phyloP scores from a whole-genome alignment of 2,888 invertebrate species.

The Alsophila aescularia region DNA sequence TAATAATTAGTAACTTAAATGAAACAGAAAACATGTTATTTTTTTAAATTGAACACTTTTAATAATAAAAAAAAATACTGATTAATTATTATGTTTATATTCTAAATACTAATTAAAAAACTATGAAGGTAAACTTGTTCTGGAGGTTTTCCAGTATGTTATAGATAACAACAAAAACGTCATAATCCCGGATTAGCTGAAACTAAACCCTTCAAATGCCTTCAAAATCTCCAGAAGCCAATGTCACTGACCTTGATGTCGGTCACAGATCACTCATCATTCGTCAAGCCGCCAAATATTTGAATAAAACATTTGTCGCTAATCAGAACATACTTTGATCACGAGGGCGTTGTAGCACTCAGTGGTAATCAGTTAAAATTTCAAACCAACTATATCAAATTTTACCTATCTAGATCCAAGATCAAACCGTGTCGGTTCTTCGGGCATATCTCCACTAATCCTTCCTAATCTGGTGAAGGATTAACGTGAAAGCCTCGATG shows the following conservation, averaged over 20 bases:
- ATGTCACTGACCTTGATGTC: conserved; percentile 15
- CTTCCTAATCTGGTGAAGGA: conserved; percentile 9
- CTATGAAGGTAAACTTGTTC: too few species aligned
- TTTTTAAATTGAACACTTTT: too few species aligned
- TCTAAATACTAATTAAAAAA: too few species aligned
- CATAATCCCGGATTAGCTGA: background rate
- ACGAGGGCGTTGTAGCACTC: background rate
- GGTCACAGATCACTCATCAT: conserved; percentile 14
- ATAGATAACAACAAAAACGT: background rate
- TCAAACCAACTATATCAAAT: background rate
- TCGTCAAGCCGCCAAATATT: conserved; percentile 23
- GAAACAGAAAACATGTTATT: too few species aligned
- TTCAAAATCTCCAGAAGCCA: conserved; percentile 13
- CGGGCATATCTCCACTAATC: conserved; percentile 5
- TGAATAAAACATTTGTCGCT: conserved; percentile 8
- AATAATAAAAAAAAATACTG: too few species aligned
- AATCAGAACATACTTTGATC: conserved; percentile 3
- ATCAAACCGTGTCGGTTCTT: conserved; percentile 6
- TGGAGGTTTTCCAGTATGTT: too few species aligned
- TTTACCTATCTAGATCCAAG: too few species aligned
- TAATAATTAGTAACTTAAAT: too few species aligned
- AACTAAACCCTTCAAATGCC: conserved; percentile 8
- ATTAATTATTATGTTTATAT: too few species aligned
- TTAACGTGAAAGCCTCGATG: conserved; percentile 29
- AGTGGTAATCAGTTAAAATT: background rate